Conservation (phyloP, 2,797 vertebrate genomes). For the Siniperca undulata region DNA sequence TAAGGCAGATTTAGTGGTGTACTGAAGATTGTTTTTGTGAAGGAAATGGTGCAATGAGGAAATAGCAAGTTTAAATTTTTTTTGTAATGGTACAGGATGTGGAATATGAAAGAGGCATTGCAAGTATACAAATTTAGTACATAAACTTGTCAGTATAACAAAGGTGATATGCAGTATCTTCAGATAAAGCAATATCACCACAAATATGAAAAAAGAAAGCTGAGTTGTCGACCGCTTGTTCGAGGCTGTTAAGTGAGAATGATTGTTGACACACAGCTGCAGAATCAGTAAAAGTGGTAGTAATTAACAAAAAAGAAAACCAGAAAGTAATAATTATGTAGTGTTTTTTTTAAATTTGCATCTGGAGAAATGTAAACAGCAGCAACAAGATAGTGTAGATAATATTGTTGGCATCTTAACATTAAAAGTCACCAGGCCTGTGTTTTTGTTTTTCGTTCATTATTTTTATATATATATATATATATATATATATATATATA, state of each 20-base stretch:
- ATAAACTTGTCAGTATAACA: neutral
- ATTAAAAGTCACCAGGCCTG: no score
- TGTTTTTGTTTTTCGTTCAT: no score
- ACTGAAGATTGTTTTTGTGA: neutral
- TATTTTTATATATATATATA: no score
- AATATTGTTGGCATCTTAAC: no score
- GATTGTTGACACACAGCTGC: neutral
- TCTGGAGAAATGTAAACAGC: no score
- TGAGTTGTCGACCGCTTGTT: neutral
- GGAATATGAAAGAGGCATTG: neutral
- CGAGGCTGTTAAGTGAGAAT: neutral
- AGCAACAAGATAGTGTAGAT: no score
- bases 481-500: no score
- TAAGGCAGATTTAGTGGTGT: neutral
- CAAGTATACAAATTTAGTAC: neutral
- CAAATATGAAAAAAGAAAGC: neutral
- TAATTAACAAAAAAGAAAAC: conserved; percentile 9
- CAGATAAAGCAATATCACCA: neutral
- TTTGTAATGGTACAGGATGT: neutral
- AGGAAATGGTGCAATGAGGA: neutral
- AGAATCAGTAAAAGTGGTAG: conserved; percentile 11
- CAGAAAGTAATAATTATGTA: no score
- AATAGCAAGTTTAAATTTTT: neutral
- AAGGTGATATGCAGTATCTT: neutral
- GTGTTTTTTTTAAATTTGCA: no score